Evolutionary conservation across 1,140 invertebrate genomes (phyloP), one percentile per base, ranked within the genome.

Genomic region (Pteromalus puparum): DNA sequence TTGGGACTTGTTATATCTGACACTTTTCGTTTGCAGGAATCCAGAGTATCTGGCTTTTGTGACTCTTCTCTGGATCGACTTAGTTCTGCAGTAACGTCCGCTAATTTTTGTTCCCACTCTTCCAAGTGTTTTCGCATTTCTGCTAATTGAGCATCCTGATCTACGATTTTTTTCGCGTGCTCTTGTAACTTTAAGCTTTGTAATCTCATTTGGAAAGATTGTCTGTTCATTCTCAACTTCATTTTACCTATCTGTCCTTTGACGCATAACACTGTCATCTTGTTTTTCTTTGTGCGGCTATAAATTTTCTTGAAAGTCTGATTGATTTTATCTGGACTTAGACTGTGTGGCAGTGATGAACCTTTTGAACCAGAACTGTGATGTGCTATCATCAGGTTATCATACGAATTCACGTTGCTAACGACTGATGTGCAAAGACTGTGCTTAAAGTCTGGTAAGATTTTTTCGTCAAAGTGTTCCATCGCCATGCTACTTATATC

Each of bases 401-500:
- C 91, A 18, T 91, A 93, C 1, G 90, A 87, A 65, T 87, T 89
- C 3, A 90, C 89, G 84, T 90, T 91, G 38, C 89, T 90, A 9
- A 91, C 89, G 15, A 92, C 88, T 5, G 92, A 91, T 7, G 90
- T 88, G 68, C 89, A 90, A 78, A 93, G 89, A 82, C 87, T 93
- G 24, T 92, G 89, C 81, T 93, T 94, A 10, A 95, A 87, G 72
- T 90, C 90, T 38, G 96, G 96, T 73, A 95, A 92, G 87, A 99
- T 97, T 89, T 97, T 96, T 87, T 99, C 98, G 90, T 98, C 98
- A 93, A 99, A 99, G 92, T 99, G 97, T 90, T 99, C 98, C 94
- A 98, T 99, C 0, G 98, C 98, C 98, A 99, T 99, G 38, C 97
- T 98, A 18, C 97, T 98, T 80, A 98, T 97, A 89, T 99, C 98